Evolutionary conservation across 2,888 invertebrate genomes (phyloP).

Genomic region (Campaea margaritaria): DNA sequence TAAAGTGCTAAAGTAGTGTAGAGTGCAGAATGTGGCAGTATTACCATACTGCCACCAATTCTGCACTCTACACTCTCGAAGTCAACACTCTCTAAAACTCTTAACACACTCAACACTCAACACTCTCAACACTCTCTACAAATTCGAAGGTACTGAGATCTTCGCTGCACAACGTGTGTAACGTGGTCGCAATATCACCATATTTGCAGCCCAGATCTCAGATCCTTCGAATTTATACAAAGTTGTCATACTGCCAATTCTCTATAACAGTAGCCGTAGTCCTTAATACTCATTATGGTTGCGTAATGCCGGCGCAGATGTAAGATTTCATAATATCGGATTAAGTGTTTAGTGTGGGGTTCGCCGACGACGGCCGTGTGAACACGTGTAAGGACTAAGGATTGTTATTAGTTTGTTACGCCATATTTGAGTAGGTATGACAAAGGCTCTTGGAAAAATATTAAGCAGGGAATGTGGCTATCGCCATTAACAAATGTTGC

Average conservation of each 20-base stretch:
- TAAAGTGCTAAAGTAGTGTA: too few relatives aligned
- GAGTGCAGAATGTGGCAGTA: too few relatives aligned
- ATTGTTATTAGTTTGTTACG: conserved; percentile 41
- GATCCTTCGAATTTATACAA: neutral
- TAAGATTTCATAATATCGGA: conserved; percentile 67
- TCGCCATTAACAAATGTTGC: neutral
- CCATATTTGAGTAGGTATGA: conserved; percentile 7
- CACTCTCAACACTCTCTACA: too few relatives aligned
- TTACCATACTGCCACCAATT: too few relatives aligned
- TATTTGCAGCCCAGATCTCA: neutral
- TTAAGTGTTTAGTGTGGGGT: conserved; percentile 47
- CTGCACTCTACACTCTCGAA: too few relatives aligned
- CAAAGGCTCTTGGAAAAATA: conserved; percentile 8
- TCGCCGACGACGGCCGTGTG: conserved; percentile 40
- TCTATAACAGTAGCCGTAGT: neutral
- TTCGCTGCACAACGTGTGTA: too few relatives aligned
- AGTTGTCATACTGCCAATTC: conserved; percentile 2
- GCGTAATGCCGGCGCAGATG: conserved; percentile 63
- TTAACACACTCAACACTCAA: too few relatives aligned
- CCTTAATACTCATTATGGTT: conserved; percentile 32
- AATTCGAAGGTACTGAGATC: too few relatives aligned
- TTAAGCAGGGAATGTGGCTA: neutral
- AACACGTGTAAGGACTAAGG: conserved; percentile 53
- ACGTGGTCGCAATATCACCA: too few relatives aligned
- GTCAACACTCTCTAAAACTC: too few relatives aligned